Evolutionary conservation across 2,113 vertebrate genomes (phyloP), one percentile per base, ranked within the genome.

Genomic region (Colius striatus): DNA sequence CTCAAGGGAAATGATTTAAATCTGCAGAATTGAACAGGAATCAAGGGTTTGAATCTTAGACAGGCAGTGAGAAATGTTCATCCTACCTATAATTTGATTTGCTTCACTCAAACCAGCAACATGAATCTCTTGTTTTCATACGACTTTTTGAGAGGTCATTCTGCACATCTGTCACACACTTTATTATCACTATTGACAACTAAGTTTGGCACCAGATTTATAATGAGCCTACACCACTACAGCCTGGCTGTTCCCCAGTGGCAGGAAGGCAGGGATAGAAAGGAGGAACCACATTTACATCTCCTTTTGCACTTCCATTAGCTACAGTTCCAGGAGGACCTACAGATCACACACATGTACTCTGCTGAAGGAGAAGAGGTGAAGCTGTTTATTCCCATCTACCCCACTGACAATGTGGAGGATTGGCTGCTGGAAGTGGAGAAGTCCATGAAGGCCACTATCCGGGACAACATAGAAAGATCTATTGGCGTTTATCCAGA

Each of bases 321-420:
- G 99, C 98, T 99, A 22, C 96, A 97, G 62, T 99, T 99, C 95
- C 98, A 99, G 97, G 95, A 98, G 41, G 98, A 99, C 89, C 97
- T 99, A 26, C 96, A 98, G 97, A 99, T 99, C 97, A 99, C 99
- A 13, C 98, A 99, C 50, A 99, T 99, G 99, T 98, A 98, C 91
- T 99, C 99, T 5, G 98, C 97, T 8, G 99, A 99, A 89, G 99
- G 98, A 19, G 99, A 99, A 95, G 98, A 99, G 89, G 98, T 99
- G n/a, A 38, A 97, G 94, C 93, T 99, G 41, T 97, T 68, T 53
- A 13, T 70, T 83, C 87, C 98, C 30, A 96, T 99, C 92, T 96
- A 68, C 86, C 98, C 99, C 5, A 96, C 95, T 83, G 98, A 98
- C 76, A 99, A 98, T 18, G 99, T 99, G 94, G 99, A 99, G 92